These are phyloP conservation scores for Calyptommatus sinebrachiatus DNA, from an alignment of 2,113 vertebrate species.

Conservation along the genomic window DNA sequence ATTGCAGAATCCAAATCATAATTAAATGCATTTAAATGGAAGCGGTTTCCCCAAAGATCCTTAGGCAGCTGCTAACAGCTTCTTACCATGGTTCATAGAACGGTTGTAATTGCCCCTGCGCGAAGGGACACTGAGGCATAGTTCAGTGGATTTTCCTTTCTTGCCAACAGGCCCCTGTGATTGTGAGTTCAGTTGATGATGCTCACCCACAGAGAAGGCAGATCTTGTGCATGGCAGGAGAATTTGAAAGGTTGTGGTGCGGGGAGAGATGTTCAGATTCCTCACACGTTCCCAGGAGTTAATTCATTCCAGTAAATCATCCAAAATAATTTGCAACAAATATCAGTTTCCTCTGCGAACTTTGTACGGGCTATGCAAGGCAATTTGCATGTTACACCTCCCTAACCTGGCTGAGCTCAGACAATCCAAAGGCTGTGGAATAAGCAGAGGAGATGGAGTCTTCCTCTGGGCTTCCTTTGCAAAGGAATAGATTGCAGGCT, in stretches of 20 bases:
- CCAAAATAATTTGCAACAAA: constrained; percentile 59
- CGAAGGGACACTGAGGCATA: not conserved
- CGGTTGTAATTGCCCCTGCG: not conserved
- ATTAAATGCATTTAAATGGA: constrained; percentile 12
- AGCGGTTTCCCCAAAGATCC: constrained; percentile 14
- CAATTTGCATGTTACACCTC: constrained; percentile 53
- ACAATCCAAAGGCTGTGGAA: constrained; percentile 66
- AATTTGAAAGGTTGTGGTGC: not conserved
- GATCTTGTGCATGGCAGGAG: not conserved
- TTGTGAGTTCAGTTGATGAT: not conserved
- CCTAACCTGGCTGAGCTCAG: constrained; percentile 63
- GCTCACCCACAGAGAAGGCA: not conserved
- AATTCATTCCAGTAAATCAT: constrained; percentile 69
- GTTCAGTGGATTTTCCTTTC: not conserved
- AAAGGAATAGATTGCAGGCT: constrained; percentile 33
- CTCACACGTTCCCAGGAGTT: constrained; percentile 44
- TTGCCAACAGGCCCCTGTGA: not conserved
- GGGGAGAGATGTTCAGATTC: constrained; percentile 45
- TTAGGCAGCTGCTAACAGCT: constrained; percentile 34
- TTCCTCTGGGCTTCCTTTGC: constrained; percentile 50
- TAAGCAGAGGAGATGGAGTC: constrained; percentile 53
- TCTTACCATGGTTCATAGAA: constrained; percentile 16
- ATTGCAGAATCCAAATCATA: constrained; percentile 6
- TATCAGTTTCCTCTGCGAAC: constrained; percentile 65
- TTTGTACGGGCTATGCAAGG: constrained; percentile 57